These are phyloP conservation scores for Merodon equestris DNA, from an alignment of 2,888 invertebrate species.

Conservation along the genomic window DNA sequence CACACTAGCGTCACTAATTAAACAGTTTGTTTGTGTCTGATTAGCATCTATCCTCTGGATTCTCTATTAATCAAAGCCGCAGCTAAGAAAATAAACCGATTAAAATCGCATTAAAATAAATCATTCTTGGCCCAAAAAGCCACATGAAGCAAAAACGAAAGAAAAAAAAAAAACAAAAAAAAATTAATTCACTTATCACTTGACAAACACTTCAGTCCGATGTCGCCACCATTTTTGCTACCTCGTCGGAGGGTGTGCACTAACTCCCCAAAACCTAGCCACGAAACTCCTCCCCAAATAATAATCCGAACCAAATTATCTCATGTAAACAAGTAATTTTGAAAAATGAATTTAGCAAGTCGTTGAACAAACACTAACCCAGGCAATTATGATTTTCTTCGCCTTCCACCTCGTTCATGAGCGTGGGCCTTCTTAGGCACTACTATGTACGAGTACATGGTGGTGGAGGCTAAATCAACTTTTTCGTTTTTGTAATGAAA, in stretches of 20 bases:
- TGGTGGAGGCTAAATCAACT: slow-evolving; percentile 23
- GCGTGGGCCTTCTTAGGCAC: no score
- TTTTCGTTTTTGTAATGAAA: slow-evolving; percentile 69
- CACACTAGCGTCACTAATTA: no score
- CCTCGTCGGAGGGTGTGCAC: slow-evolving; percentile 2
- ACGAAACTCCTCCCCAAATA: slow-evolving; percentile 41
- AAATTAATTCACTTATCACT: slow-evolving; percentile 33
- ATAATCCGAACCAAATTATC: slow-evolving; percentile 71
- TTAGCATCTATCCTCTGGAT: no score
- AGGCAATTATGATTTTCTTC: slow-evolving; percentile 13
- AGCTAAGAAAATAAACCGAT: background rate
- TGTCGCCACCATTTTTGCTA: slow-evolving; percentile 33
- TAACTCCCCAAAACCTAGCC: background rate
- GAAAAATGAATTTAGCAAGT: slow-evolving; percentile 49
- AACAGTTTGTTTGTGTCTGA: no score
- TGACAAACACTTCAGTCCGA: slow-evolving; percentile 7
- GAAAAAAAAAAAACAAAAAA: background rate
- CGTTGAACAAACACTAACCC: slow-evolving; percentile 39
- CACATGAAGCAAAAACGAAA: background rate
- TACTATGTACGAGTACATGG: background rate
- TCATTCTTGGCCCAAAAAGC: no score
- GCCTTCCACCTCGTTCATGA: no score
- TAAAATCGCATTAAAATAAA: no score
- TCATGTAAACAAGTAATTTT: slow-evolving; percentile 77
- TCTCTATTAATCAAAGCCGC: no score